These are phyloP conservation scores for Apocheima hispidaria DNA, from an alignment of 2,888 invertebrate genomes.

Conservation along the genomic window DNA sequence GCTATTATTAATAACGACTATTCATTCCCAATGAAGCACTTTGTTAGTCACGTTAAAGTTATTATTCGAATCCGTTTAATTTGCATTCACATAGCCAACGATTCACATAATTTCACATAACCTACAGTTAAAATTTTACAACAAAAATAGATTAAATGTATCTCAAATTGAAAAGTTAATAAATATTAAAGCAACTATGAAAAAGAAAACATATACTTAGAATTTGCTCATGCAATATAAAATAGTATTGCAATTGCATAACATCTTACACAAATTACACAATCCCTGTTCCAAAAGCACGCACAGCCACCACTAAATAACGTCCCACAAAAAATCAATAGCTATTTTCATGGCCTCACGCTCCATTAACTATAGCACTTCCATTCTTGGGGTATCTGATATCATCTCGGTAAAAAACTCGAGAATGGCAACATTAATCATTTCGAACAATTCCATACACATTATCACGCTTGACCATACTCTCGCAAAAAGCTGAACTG, in stretches of 20 bases:
- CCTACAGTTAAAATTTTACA: no score
- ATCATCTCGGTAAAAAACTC: conserved; percentile 59
- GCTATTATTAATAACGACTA: conserved; percentile 15
- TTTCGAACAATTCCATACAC: conserved; percentile 48
- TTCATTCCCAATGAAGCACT: conserved; percentile 16
- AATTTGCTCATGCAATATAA: background rate
- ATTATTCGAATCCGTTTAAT: background rate
- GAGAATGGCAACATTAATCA: conserved; percentile 59
- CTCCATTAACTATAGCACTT: conserved; percentile 56
- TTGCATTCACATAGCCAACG: no score
- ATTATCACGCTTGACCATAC: conserved; percentile 49
- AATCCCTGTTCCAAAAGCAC: conserved; percentile 33
- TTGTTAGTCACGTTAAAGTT: conserved; percentile 4
- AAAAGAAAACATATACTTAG: no score
- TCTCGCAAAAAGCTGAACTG: conserved; percentile 44
- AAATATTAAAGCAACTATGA: no score
- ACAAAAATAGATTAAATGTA: no score
- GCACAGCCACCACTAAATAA: conserved; percentile 38
- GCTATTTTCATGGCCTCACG: conserved; percentile 49
- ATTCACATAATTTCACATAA: no score
- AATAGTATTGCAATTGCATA: conserved; percentile 11
- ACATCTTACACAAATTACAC: conserved; percentile 29
- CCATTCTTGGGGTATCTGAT: conserved; percentile 53
- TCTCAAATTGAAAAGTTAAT: no score
- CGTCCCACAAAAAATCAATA: conserved; percentile 60